Evolutionary conservation across 2,113 vertebrate genomes (phyloP).

Genomic region (Chionomys nivalis): DNA sequence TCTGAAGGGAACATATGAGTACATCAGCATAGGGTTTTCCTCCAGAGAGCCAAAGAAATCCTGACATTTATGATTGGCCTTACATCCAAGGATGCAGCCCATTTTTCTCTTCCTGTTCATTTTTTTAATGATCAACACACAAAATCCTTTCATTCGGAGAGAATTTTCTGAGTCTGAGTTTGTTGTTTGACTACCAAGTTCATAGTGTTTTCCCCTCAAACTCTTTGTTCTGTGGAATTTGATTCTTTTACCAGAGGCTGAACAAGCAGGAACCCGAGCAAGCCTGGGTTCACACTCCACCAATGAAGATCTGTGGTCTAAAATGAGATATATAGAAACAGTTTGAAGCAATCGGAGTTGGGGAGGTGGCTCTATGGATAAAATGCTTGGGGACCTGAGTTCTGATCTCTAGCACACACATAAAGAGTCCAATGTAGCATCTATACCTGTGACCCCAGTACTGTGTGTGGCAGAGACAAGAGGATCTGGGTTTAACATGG

Average conservation of each 20-base stretch:
- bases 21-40: constrained; percentile 17
- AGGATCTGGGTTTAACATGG: neutral
- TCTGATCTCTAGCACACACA: neutral
- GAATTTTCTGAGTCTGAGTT: constrained; percentile 51
- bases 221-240: neutral
- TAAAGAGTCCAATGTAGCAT: neutral
- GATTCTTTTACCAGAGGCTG: neutral
- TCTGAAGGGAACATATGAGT: constrained; percentile 15
- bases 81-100: constrained; percentile 2
- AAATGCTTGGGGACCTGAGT: neutral
- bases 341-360: neutral
- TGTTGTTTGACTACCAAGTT: constrained; percentile 34
- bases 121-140: neutral
- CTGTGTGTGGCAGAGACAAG: neutral
- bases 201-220: constrained; percentile 15
- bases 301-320: neutral
- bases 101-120: neutral
- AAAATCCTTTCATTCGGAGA: constrained; percentile 39
- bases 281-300: neutral
- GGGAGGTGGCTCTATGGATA: neutral
- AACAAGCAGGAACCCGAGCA: neutral
- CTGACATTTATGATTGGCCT: constrained; percentile 45
- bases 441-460: neutral
- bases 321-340: constrained; percentile 30
- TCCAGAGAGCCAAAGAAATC: constrained; percentile 58